Evolutionary conservation across 2,888 invertebrate genomes (phyloP), one percentile per base, ranked within the genome.

Genomic region (Smittia sp.): DNA sequence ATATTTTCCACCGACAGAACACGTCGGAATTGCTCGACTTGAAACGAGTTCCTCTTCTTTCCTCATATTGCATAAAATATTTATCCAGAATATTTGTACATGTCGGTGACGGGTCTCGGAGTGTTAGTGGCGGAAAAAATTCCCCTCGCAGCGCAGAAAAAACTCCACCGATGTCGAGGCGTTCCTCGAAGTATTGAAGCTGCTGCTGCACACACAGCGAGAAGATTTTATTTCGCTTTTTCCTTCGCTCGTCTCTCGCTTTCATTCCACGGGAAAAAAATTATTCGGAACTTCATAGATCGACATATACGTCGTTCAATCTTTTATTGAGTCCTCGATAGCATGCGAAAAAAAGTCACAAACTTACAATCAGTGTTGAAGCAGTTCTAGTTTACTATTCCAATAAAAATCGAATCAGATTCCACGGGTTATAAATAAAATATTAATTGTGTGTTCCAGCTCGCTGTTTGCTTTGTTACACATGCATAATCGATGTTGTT

Each of bases 401-500:
- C n/a, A n/a, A n/a, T n/a, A n/a, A n/a, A n/a, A n/a, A n/a, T n/a
- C n/a, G n/a, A n/a, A n/a, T n/a, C n/a, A n/a, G n/a, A n/a, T n/a
- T n/a, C n/a, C n/a, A n/a, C 46, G 46, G 11, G 24, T 68, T 41
- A 68, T 13, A 68, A 68, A 68, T 68, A 22, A 68, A 68, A 20
- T 68, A 68, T 68, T 68, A 68, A 68, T 68, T 68, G 68, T 24
- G 39, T 22, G 41, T 38, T 13, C 18, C 46, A 13, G n/a, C 63
- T 25, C 18, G 20, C 39, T 62, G 62, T 62, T 66, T 32, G 22
- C 25, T 66, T 66, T 66, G 66, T 66, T 66, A 39, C 66, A 39
- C 66, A 66, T 66, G 32, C 66, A 66, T 66, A 66, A 66, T 67
- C 32, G 67, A 67, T 67, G 67, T 67, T 67, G 41, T 67, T 58